Conservation (phyloP, 2,113 vertebrate genomes). For the Scophthalmus maximus region DNA sequence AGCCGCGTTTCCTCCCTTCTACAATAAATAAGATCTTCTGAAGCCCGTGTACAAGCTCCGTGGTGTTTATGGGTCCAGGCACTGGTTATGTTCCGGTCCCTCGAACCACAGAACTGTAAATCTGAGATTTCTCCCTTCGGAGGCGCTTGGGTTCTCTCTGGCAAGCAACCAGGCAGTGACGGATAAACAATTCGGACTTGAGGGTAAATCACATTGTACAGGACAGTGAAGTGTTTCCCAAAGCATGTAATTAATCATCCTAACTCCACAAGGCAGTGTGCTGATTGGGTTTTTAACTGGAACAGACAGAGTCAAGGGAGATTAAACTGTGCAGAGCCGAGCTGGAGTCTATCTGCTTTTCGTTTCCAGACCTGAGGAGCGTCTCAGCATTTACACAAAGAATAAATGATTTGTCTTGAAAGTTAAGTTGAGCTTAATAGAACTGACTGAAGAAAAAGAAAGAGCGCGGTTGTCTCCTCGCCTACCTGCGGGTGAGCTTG, state of each 20-base stretch:
- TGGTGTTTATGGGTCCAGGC: too few relatives aligned
- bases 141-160: too few relatives aligned
- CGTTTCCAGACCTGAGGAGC: neutral
- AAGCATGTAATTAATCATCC: conserved; percentile 38
- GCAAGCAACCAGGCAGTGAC: conserved; percentile 59
- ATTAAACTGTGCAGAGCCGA: conserved; percentile 9
- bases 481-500: conserved; percentile 96
- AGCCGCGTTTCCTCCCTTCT: too few relatives aligned
- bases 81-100: too few relatives aligned
- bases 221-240: conserved; percentile 38
- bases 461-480: too few relatives aligned
- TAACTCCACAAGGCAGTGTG: conserved; percentile 23
- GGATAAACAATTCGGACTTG: conserved; percentile 19
- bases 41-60: neutral
- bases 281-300: conserved; percentile 31
- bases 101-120: too few relatives aligned
- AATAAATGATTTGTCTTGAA: too few relatives aligned
- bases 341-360: conserved; percentile 14
- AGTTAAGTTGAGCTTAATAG: too few relatives aligned
- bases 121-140: too few relatives aligned
- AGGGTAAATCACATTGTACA: conserved; percentile 47
- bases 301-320: conserved; percentile 19
- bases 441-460: too few relatives aligned
- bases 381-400: neutral
- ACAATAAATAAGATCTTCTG: neutral